A percentile compares a stretch with the other conserved stretches of the same genome.
Conservation (phyloP, 2,888 invertebrate species). For the Kuschelorhynchus macadamiae region DNA sequence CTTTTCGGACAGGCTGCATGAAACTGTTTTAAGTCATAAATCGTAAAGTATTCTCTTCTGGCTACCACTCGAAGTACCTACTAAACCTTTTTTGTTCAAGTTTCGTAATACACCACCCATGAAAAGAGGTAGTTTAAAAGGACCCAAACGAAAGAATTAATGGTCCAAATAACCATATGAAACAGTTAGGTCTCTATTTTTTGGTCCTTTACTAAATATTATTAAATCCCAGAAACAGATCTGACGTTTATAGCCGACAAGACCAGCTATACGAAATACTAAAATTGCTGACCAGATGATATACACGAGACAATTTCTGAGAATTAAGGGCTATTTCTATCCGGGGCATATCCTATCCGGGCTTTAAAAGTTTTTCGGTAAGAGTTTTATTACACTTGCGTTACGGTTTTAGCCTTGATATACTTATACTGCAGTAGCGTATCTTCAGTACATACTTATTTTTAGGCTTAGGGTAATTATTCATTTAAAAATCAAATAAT, state of each 20-base stretch:
- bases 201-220: slow-evolving; percentile 39
- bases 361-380: slow-evolving; percentile 36
- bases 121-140: slow-evolving; percentile 31
- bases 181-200: slow-evolving; percentile 43
- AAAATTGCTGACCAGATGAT: slow-evolving; percentile 45
- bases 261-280: slow-evolving; percentile 32
- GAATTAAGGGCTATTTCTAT: slow-evolving; percentile 45
- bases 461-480: no score
- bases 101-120: slow-evolving; percentile 27
- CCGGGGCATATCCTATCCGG: slow-evolving; percentile 25
- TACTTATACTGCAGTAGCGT: slow-evolving; percentile 15
- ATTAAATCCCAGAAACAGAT: slow-evolving; percentile 44
- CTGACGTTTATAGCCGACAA: slow-evolving; percentile 41
- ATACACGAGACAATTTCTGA: slow-evolving; percentile 44
- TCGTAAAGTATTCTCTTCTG: slow-evolving; percentile 10
- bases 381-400: slow-evolving; percentile 31
- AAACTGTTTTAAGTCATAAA: slow-evolving; percentile 7
- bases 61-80: slow-evolving; percentile 34
- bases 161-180: slow-evolving; percentile 40
- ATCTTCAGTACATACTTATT: slow-evolving; percentile 2
- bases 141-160: slow-evolving; percentile 39
- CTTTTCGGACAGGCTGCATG: no score
- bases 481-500: no score
- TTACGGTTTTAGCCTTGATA: slow-evolving; percentile 18
- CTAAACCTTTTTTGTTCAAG: slow-evolving; percentile 34